Base-by-base conservation (phyloP, 2,113 vertebrate genomes). In the Microcebus griseorufus region DNA sequence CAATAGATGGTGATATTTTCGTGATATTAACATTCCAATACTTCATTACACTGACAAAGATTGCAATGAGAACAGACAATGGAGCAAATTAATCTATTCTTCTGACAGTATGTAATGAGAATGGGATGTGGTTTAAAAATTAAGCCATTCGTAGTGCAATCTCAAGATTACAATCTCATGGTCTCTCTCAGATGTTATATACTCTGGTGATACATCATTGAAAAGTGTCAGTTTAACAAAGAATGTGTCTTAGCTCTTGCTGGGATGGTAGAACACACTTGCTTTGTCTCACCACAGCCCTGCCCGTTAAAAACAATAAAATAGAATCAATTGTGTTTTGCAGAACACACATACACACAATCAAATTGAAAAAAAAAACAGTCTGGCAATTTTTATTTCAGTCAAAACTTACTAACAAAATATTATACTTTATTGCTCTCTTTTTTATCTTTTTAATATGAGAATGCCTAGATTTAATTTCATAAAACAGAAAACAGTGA, bases 91-190 rank as follows among this genome's bases (percentile, higher is more conserved):
- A 96, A 97, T 96, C 91, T 81, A 16, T 88, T 96, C 87, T 97
- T 96, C n/a, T 90, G 94, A 96, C 91, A 94, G 65, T 17, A 78
- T 80, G 51, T 96, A 96, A 95, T 93, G 94, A 97, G 92, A 96
- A 94, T 84, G 81, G 90, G 97, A 92, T 97, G 72, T 48, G 62
- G 69, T 90, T 96, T 92, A 60, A 96, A 96, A 96, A 92, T 87
- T 78, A 98, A 90, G 80, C 53, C 69, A 45, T 92, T 96, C 88
- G 95, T 86, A 75, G 93, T 89, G 72, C 88, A 88, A 5, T 93
- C 76, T 94, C 96, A 92, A 93, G 92, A 96, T 81, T 90, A 83
- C 82, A 95, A 94, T 96, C 80, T 93, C 65, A 39, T 25, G 84
- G 73, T 93, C 96, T 67, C 67, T 73, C 53, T 93, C 70, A 53